Evolutionary conservation across 2,888 invertebrate species (phyloP), one percentile per base, ranked within the genome.

Genomic region (Drosophila dives): DNA sequence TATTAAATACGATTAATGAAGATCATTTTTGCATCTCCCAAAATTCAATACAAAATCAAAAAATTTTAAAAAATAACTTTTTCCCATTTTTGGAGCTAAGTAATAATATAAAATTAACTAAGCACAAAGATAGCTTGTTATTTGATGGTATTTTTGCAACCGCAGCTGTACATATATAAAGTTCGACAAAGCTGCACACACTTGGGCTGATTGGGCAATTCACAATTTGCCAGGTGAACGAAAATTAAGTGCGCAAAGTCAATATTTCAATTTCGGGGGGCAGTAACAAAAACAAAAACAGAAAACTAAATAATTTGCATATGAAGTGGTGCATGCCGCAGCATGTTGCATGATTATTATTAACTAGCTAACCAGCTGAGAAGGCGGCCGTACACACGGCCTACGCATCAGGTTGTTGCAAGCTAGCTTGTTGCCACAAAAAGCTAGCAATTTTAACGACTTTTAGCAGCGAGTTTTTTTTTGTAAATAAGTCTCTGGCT

Each of bases 191-290:
- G 40, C n/a, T 56, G 54, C 42, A 55, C 54, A 50, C 55, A 50
- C 23, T 40, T 26, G 59, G 75, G 51, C 81, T 83, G 84, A 88
- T 88, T 88, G 86, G 72, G 77, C 84, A 85, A 85, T 86, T 80
- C 89, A 77, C 77, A 84, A 87, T 87, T 83, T 85, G 83, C 80
- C 88, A 87, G 75, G 54, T 80, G 65, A 62, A 66, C 72, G 61
- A 80, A 89, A 89, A 87, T 87, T 79, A 87, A 89, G 86, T 89
- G 83, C 86, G 83, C 88, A 89, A 88, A 82, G 86, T 82, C 88
- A 87, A 87, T 89, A 87, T 87, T 89, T 87, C 86, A 87, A 87
- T 87, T 89, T 87, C 48, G 50, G 60, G 38, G 48, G 48, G 59
- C 20, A 55, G 36, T 36, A 40, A 40, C n/a, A 17, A 49, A 63